Percentiles rank a stretch among this genome's conserved stretches.
These are phyloP conservation scores for Candoia aspera DNA, from an alignment of 2,113 vertebrate species.

Conservation along the genomic window DNA sequence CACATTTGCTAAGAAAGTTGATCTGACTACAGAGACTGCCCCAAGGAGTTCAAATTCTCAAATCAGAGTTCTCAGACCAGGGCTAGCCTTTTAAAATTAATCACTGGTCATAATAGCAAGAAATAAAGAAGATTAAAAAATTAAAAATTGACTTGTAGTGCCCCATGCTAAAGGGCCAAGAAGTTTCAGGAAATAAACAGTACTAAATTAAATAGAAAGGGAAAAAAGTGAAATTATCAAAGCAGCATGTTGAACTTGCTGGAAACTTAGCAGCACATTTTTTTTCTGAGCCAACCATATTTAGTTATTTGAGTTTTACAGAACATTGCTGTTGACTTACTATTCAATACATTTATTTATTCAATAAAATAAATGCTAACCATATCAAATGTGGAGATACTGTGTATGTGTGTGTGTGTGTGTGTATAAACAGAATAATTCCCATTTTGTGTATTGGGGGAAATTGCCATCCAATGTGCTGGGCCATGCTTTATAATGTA, in stretches of 20 bases:
- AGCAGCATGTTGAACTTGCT: constrained; percentile 38
- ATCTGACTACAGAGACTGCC: neutral
- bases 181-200: constrained; percentile 56
- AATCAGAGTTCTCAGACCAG: neutral
- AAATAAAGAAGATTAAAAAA: too few relatives aligned
- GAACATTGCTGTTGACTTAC: constrained; percentile 42
- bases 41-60: neutral
- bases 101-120: neutral
- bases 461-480: neutral
- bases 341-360: too few relatives aligned
- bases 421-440: fast-evolving
- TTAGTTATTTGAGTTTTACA: constrained; percentile 17
- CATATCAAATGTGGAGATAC: neutral
- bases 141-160: neutral
- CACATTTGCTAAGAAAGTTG: neutral
- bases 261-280: constrained; percentile 36
- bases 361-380: neutral
- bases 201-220: constrained; percentile 46
- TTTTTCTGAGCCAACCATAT: constrained; percentile 34
- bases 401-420: neutral
- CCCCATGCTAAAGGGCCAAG: constrained; percentile 49
- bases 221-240: constrained; percentile 37
- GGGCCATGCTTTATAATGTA: neutral
- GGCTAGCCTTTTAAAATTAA: neutral
- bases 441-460: neutral